Conservation (phyloP, 2,797 vertebrate genomes). For the Knipowitschia caucasica region DNA sequence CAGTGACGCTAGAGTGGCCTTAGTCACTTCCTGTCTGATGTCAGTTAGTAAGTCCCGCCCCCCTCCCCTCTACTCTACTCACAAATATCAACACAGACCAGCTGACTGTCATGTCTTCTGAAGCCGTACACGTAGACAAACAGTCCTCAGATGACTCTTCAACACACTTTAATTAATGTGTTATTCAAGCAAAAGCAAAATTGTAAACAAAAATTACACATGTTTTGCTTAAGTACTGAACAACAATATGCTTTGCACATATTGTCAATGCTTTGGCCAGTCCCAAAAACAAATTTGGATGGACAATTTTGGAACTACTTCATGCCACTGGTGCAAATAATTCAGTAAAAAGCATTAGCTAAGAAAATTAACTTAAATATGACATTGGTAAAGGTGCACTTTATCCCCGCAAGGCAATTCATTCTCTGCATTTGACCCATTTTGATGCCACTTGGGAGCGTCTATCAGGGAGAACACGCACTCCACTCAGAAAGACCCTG, state of each 20-base stretch:
- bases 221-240: not conserved
- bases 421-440: too few relatives aligned
- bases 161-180: not conserved
- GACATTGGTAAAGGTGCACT: too few relatives aligned
- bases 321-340: too few relatives aligned
- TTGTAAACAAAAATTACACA: too few relatives aligned
- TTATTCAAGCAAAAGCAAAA: not conserved
- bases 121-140: conserved; percentile 26
- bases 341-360: too few relatives aligned
- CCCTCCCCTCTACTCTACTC: conserved; percentile 42
- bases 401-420: too few relatives aligned
- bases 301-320: too few relatives aligned
- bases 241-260: not conserved
- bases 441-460: too few relatives aligned
- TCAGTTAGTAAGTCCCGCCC: conserved; percentile 37
- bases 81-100: conserved; percentile 42
- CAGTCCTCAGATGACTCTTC: not conserved
- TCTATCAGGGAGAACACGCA: too few relatives aligned
- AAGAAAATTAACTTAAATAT: too few relatives aligned
- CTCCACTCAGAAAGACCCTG: too few relatives aligned
- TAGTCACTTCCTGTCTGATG: conserved; percentile 55
- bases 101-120: conserved; percentile 54
- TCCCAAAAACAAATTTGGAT: not conserved
- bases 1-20: conserved; percentile 28
- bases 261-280: not conserved